Evolutionary conservation across 2,797 vertebrate species (phyloP).

Genomic region (Dipus sagitta): DNA sequence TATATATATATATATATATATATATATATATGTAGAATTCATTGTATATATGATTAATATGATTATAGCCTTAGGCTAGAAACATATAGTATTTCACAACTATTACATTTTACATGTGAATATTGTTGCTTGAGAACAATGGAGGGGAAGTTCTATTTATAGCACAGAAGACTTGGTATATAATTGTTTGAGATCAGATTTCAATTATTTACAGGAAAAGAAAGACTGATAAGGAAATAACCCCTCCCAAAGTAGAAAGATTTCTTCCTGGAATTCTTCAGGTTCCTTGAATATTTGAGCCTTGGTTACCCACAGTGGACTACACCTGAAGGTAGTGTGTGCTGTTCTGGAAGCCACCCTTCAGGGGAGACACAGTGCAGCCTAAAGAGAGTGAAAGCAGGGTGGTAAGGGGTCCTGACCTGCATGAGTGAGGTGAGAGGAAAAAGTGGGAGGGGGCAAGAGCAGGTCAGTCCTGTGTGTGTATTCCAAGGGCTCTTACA

Average conservation of each 20-base stretch:
- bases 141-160: slow-evolving; percentile 69
- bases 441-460: no score
- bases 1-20: no score
- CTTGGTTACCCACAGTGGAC: neutral
- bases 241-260: slow-evolving; percentile 33
- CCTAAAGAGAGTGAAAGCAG: neutral
- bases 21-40: neutral
- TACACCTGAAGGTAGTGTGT: neutral
- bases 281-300: neutral
- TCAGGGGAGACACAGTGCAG: neutral
- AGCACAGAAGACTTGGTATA: slow-evolving; percentile 23
- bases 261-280: slow-evolving; percentile 57
- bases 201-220: slow-evolving; percentile 63
- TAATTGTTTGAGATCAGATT: slow-evolving; percentile 51
- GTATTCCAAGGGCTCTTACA: neutral
- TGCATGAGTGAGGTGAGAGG: rapidly evolving
- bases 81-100: neutral
- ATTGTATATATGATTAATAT: slow-evolving; percentile 25
- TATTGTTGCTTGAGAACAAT: slow-evolving; percentile 60
- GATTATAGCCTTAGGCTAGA: slow-evolving; percentile 43
- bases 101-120: slow-evolving; percentile 20
- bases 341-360: slow-evolving; percentile 10
- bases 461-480: neutral
- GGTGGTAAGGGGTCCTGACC: neutral
- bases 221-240: slow-evolving; percentile 57